Percentiles rank a stretch among this genome's conserved stretches.
Evolutionary conservation across 2,113 vertebrate genomes (phyloP).

Genomic region (Eurypyga helias): DNA sequence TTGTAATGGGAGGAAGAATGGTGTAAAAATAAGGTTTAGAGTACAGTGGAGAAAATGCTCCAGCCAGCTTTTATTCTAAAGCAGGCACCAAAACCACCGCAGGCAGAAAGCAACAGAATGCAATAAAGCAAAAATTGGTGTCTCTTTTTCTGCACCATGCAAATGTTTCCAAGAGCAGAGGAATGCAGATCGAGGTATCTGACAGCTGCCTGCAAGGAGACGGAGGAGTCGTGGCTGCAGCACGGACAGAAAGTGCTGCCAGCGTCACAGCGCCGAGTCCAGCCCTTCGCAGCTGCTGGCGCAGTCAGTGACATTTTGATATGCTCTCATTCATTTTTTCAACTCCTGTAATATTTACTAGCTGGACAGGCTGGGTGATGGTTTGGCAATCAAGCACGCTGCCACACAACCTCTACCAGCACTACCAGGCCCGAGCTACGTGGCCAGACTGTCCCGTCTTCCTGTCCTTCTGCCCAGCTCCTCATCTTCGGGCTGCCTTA

Average conservation of each 20-base stretch:
- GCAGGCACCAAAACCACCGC: not conserved
- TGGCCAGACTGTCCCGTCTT: not conserved
- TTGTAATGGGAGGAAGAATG: accelerated
- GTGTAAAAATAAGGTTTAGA: not conserved
- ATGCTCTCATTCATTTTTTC: not conserved
- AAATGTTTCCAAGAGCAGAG: not conserved
- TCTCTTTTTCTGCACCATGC: not conserved
- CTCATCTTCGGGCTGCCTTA: accelerated
- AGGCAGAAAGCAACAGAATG: not conserved
- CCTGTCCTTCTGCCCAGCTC: not conserved
- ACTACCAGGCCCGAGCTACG: accelerated
- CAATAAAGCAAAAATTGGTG: not conserved
- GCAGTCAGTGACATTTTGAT: not conserved
- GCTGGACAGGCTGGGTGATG: not conserved
- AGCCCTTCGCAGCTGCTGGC: not conserved
- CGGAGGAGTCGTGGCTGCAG: not conserved
- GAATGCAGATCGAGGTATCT: not conserved
- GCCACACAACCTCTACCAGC: not conserved
- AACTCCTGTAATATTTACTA: not conserved
- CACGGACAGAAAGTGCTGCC: not conserved
- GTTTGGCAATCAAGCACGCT: not conserved
- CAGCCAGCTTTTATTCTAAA: not conserved
- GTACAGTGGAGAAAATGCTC: not conserved
- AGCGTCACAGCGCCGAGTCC: not conserved
- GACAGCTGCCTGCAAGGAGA: not conserved